A percentile compares a stretch with the other conserved stretches of the same genome.
Conservation (phyloP, 64 coral and sea anemone genomes). For the Dendrophyllia cribrosa region DNA sequence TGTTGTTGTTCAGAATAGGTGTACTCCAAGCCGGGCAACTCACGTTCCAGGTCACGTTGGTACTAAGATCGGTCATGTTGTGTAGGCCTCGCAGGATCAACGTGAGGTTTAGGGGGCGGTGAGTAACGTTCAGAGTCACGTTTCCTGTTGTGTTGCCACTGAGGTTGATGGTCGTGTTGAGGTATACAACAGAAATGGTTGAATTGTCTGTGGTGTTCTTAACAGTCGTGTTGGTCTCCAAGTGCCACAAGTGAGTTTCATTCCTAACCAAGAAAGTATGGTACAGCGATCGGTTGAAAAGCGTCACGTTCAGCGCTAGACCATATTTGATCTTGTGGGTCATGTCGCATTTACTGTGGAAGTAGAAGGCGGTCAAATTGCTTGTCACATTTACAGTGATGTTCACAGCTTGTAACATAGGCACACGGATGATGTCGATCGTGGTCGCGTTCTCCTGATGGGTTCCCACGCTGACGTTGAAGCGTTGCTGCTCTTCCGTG, state of each 20-base stretch:
- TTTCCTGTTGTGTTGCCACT: conserved; percentile 57
- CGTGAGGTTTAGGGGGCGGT: conserved; percentile 62
- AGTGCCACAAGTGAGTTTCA: conserved; percentile 36
- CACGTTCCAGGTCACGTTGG: conserved; percentile 65
- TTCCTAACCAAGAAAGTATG: conserved; percentile 50
- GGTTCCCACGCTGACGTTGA: conserved; percentile 68
- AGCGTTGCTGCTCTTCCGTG: conserved; percentile 9
- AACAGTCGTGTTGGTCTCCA: conserved; percentile 52
- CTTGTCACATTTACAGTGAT: conserved; percentile 67
- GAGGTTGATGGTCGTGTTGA: conserved; percentile 55
- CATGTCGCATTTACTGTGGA: conserved; percentile 32
- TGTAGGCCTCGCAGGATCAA: conserved; percentile 52
- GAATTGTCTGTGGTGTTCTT: conserved; percentile 31
- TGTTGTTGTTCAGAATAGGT: conserved; percentile 65
- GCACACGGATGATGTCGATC: conserved; percentile 50
- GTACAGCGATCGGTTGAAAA: conserved; percentile 58
- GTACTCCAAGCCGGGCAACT: conserved; percentile 52
- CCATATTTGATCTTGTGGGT: conserved; percentile 55
- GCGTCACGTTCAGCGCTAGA: conserved; percentile 49
- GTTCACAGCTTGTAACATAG: conserved; percentile 51
- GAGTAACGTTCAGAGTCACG: conserved; percentile 66
- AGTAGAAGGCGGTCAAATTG: conserved; percentile 70
- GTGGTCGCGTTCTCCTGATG: conserved; percentile 43
- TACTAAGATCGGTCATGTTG: conserved; percentile 41
- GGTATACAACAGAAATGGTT: conserved; percentile 49